Evolutionary conservation across 2,797 vertebrate genomes (phyloP), one percentile per base, ranked within the genome.

Genomic region (Falco cherrug): DNA sequence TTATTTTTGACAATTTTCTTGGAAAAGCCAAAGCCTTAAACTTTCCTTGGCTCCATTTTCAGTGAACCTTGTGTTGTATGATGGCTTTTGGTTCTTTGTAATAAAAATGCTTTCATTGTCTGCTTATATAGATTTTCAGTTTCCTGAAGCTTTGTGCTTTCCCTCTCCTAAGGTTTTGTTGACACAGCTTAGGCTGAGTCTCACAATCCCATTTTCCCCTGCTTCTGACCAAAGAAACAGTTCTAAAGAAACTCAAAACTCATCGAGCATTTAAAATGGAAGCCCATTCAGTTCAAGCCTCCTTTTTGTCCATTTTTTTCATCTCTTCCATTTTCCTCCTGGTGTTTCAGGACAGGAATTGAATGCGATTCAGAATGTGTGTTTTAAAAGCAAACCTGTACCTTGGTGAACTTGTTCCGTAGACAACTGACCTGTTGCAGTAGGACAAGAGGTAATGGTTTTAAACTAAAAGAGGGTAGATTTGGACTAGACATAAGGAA

Each of bases 51-150:
- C 60, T 88, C 84, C 57, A 65, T 89, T 92, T 92, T 84, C 79
- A 84, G 87, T 33, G 61, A 86, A 78, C 20, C 53, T 87, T 92
- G 74, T 95, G 68, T 57, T 78, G 26, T 51, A 33, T 61, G 82
- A 77, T 20, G 21, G 65, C 45, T 92, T 96, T 92, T 54, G 37
- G 71, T 64, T 86, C 84, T 89, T 88, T 84, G 79, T 51, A 87
- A 92, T 63, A 89, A 93, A 95, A 94, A 80, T 21, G 57, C 84
- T 95, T 94, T 90, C 54, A 92, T 37, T 90, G 60, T 64, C 60
- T 5, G 2, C 37, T 74, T 84, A 65, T 81, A 96, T 71, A 54
- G 90, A 94, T 83, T 92, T 93, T 75, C 64, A 71, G 84, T 89
- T 95, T 94, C 84, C 75, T 77, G 79, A 89, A 82, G 60, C 59